Conservation (phyloP, 92 coral and sea anemone species). For the Nematostella vectensis region DNA sequence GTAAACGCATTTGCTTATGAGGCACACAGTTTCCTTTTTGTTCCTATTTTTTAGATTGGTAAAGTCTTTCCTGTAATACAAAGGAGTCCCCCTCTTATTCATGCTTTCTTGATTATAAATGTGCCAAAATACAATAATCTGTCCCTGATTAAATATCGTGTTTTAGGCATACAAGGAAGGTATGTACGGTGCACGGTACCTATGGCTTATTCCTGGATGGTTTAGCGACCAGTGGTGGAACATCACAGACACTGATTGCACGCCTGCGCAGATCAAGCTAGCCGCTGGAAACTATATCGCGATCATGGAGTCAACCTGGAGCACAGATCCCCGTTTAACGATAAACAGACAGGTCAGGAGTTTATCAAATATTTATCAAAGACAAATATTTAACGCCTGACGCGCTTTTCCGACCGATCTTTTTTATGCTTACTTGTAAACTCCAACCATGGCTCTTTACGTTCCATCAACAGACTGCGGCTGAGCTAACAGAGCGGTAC, state of each 20-base stretch:
- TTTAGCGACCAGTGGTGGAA: conserved; percentile 34
- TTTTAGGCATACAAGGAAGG: conserved; percentile 30
- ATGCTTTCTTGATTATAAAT: too few relatives aligned
- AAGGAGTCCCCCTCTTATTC: neutral
- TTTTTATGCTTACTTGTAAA: neutral
- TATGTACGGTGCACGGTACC: conserved; percentile 32
- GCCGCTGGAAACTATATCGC: conserved; percentile 45
- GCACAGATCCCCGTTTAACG: conserved; percentile 15
- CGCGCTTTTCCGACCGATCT: too few relatives aligned
- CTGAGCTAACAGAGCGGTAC: conserved; percentile 26
- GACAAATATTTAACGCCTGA: too few relatives aligned
- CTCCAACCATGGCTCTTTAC: too few relatives aligned
- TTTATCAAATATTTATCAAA: too few relatives aligned
- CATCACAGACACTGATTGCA: conserved; percentile 11
- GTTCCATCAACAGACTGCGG: conserved; percentile 28
- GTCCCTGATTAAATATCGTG: too few relatives aligned
- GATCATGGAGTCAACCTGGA: conserved; percentile 44
- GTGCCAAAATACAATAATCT: too few relatives aligned
- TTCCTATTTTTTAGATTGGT: too few relatives aligned
- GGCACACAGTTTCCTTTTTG: too few relatives aligned
- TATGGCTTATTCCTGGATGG: conserved; percentile 50
- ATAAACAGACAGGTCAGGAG: conserved; percentile 35
- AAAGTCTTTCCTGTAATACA: too few relatives aligned
- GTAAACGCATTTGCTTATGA: too few relatives aligned
- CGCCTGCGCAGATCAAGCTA: conserved; percentile 41